These are phyloP conservation scores for Halotydeus destructor DNA, from an alignment of 1,140 invertebrate genomes.

Conservation along the genomic window DNA sequence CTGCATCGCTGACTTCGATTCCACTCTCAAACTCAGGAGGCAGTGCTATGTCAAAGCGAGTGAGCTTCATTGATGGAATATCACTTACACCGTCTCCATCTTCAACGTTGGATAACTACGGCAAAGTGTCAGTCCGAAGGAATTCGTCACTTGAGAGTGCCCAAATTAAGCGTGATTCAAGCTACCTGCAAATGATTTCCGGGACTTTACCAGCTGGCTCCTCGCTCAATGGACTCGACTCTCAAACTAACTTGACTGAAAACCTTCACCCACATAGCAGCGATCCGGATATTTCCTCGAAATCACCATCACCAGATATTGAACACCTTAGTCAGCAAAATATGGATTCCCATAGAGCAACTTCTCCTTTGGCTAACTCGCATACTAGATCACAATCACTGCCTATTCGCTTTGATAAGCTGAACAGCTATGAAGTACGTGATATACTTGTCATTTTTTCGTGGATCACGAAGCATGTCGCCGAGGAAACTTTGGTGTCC, in stretches of 20 bases:
- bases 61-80: neutral
- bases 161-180: constrained; percentile 33
- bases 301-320: constrained; percentile 5
- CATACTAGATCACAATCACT: constrained; percentile 15
- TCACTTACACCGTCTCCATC: neutral
- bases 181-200: constrained; percentile 52
- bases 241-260: neutral
- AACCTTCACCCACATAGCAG: neutral
- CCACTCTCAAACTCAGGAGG: neutral
- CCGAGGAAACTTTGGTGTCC: constrained; percentile 61
- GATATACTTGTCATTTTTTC: constrained; percentile 74
- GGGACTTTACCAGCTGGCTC: constrained; percentile 19
- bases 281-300: neutral
- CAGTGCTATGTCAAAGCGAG: neutral
- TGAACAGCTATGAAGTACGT: constrained; percentile 49
- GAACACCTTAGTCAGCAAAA: neutral
- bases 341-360: neutral
- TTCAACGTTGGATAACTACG: too few species aligned
- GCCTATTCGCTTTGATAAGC: constrained; percentile 41
- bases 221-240: neutral
- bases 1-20: constrained; percentile 4
- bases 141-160: neutral
- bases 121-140: neutral
- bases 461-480: constrained; percentile 69
- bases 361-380: neutral